Evolutionary conservation across 1,140 invertebrate species (phyloP).

Genomic region (Coptotermes formosanus): DNA sequence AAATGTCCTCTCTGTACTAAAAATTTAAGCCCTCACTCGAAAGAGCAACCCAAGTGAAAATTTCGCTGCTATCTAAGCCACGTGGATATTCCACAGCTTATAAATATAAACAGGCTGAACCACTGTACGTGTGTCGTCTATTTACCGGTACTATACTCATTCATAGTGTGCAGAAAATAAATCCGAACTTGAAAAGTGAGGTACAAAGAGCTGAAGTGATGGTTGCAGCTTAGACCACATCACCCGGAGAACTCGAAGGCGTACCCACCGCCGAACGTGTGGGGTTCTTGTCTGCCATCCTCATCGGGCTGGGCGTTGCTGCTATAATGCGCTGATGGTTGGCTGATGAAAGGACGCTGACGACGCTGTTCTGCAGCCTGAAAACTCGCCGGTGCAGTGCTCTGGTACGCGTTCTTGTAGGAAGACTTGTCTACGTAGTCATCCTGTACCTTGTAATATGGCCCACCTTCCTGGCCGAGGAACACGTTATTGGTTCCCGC

Average conservation of each 20-base stretch:
- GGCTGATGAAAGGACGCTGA: neutral
- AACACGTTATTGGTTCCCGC: neutral
- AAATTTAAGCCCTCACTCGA: no score
- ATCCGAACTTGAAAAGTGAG: no score
- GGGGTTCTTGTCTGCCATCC: slow-evolving; percentile 47
- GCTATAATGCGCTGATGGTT: neutral
- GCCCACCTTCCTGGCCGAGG: neutral
- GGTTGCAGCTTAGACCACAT: neutral
- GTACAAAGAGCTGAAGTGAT: no score
- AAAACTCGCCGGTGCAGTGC: neutral
- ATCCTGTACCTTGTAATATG: neutral
- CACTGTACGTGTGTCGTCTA: no score
- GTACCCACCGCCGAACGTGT: slow-evolving; percentile 59
- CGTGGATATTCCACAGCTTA: no score
- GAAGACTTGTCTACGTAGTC: neutral
- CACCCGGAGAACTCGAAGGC: slow-evolving; percentile 52
- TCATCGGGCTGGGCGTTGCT: slow-evolving; percentile 18
- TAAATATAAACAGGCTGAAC: no score
- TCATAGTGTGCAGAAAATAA: no score
- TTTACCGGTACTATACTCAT: no score
- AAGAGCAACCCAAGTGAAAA: no score
- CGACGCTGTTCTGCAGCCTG: neutral
- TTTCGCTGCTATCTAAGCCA: no score
- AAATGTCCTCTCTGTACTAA: no score
- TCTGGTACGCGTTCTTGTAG: neutral